These are phyloP conservation scores for Drosophila engyochracea DNA, from an alignment of 2,888 invertebrate species.

Conservation along the genomic window DNA sequence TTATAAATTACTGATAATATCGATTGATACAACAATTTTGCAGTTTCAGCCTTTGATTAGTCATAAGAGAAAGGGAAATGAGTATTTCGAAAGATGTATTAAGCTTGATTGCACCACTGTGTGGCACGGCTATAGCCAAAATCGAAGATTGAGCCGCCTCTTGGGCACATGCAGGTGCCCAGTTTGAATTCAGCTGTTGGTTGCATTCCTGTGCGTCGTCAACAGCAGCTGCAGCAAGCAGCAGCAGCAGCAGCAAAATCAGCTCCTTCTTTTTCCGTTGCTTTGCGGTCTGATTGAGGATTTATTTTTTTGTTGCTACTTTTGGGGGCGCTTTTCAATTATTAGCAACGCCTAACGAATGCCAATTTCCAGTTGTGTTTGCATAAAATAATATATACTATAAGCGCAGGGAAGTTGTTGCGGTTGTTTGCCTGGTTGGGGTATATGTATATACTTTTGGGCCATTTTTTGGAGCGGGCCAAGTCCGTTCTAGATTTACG, in stretches of 20 bases:
- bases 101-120: slow-evolving; percentile 31
- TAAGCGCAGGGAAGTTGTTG: slow-evolving; percentile 68
- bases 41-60: background rate
- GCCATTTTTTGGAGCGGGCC: slow-evolving; percentile 24
- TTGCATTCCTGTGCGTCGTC: slow-evolving; percentile 69
- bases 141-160: slow-evolving; percentile 17
- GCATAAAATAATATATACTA: slow-evolving; percentile 60
- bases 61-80: slow-evolving; percentile 7
- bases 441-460: background rate
- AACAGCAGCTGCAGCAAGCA: slow-evolving; percentile 25
- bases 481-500: slow-evolving; percentile 71
- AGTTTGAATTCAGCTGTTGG: slow-evolving; percentile 26
- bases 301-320: slow-evolving; percentile 17
- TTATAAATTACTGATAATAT: too few species aligned
- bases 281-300: slow-evolving; percentile 63
- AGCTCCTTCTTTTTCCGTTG: slow-evolving; percentile 21
- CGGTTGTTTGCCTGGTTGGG: slow-evolving; percentile 40
- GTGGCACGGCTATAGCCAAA: slow-evolving; percentile 11
- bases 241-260: slow-evolving; percentile 17
- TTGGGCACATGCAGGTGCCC: slow-evolving; percentile 59
- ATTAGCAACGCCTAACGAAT: slow-evolving; percentile 78
- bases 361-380: slow-evolving; percentile 69
- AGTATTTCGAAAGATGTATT: background rate
- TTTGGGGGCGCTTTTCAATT: slow-evolving; percentile 70
- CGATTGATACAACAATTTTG: background rate